Conservation (phyloP, 2,113 vertebrate genomes). For the Cryptomyrus ogoouensis region DNA sequence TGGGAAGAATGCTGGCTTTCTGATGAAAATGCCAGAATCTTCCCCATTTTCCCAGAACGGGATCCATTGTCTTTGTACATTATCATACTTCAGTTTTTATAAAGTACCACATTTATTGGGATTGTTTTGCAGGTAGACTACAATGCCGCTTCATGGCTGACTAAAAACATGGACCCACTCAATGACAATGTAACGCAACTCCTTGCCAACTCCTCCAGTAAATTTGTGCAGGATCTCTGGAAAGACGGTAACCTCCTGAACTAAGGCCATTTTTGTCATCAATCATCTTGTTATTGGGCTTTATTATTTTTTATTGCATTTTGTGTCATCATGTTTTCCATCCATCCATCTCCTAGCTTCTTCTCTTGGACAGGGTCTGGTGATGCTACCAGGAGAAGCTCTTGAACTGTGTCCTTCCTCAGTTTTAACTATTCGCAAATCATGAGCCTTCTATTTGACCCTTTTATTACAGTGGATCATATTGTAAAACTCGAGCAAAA, state of each 20-base stretch:
- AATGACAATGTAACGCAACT: constrained; percentile 87
- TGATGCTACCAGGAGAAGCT: background rate
- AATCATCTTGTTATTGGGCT: background rate
- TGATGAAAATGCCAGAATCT: background rate
- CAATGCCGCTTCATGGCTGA: constrained; percentile 81
- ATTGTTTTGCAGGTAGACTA: constrained; percentile 75
- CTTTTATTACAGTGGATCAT: constrained; percentile 70
- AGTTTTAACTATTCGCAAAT: background rate
- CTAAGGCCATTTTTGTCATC: background rate
- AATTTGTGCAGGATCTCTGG: constrained; percentile 88
- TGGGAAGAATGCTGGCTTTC: constrained; percentile 38
- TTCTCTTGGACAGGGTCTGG: background rate
- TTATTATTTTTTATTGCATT: background rate
- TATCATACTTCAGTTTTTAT: background rate
- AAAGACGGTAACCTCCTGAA: constrained; percentile 72
- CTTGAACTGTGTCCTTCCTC: background rate
- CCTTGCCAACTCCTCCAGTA: constrained; percentile 83
- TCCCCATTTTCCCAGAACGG: background rate
- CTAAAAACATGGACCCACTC: constrained; percentile 96
- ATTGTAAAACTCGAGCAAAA: constrained; percentile 93
- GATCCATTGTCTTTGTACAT: background rate
- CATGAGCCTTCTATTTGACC: background rate
- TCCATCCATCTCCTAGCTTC: background rate
- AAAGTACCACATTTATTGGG: background rate
- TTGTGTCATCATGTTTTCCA: background rate